These are phyloP conservation scores for Platycheirus rosarum DNA, from an alignment of 2,888 invertebrate species.

Conservation along the genomic window DNA sequence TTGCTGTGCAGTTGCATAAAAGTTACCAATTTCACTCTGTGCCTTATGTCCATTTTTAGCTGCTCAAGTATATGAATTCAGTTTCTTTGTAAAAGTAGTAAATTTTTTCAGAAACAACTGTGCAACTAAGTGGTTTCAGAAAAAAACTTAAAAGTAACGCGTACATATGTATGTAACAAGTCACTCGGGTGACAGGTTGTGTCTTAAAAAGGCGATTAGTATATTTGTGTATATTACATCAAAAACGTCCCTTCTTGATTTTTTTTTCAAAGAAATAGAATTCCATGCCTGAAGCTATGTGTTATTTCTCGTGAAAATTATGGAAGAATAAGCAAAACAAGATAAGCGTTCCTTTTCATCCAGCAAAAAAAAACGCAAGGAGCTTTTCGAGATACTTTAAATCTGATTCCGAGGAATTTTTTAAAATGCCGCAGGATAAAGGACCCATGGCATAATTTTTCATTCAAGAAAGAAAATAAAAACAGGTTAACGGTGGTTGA, in stretches of 20 bases:
- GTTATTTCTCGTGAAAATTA: slow-evolving; percentile 23
- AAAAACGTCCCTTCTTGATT: background rate
- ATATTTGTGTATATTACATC: too few species aligned
- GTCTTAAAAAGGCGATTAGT: too few species aligned
- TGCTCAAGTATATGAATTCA: too few species aligned
- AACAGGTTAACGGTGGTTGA: slow-evolving; percentile 1
- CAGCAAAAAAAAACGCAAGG: slow-evolving; percentile 22
- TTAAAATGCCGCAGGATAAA: slow-evolving; percentile 9
- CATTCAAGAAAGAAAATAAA: background rate
- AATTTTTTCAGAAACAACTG: too few species aligned
- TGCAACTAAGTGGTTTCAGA: too few species aligned
- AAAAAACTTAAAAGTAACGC: too few species aligned
- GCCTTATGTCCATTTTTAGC: too few species aligned
- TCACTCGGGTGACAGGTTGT: too few species aligned
- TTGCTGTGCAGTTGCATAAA: too few species aligned
- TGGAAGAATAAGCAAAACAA: slow-evolving; percentile 27
- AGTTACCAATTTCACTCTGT: too few species aligned
- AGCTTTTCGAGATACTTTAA: slow-evolving; percentile 31
- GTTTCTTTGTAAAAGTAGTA: too few species aligned
- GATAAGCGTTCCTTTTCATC: slow-evolving; percentile 35
- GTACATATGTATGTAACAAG: too few species aligned
- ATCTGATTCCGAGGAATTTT: slow-evolving; percentile 14
- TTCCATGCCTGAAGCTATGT: slow-evolving; percentile 8
- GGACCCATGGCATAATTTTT: slow-evolving; percentile 6
- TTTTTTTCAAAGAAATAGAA: slow-evolving; percentile 20